Percentiles rank a stretch among this genome's conserved stretches.
Conservation (phyloP, 2,888 invertebrate genomes). For the Rosalia funebris region DNA sequence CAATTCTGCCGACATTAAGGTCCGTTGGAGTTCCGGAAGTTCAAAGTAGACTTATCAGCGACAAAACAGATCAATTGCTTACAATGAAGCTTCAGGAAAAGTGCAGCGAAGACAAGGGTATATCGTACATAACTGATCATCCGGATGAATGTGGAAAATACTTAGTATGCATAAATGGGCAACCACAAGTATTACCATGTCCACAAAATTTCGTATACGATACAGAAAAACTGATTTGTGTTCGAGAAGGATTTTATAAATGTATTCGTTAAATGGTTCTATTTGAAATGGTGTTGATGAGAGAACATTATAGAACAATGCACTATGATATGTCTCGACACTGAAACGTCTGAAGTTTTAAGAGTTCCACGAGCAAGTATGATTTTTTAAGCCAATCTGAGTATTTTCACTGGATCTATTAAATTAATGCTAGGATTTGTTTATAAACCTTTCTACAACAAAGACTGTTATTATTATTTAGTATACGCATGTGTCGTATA, state of each 20-base stretch:
- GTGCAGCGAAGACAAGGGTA: neutral
- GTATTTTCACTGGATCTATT: no score
- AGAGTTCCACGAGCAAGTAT: no score
- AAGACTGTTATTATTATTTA: no score
- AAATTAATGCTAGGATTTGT: no score
- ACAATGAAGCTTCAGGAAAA: neutral
- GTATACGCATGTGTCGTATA: no score
- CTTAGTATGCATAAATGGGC: slow-evolving; percentile 3
- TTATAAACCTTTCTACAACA: no score
- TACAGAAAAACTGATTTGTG: neutral
- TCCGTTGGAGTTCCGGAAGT: neutral
- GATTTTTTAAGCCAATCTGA: no score
- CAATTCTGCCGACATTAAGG: neutral
- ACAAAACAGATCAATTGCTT: neutral
- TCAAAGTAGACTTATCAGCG: neutral
- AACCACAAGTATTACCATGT: neutral
- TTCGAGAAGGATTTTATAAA: slow-evolving; percentile 3
- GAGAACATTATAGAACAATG: no score
- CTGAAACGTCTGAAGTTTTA: no score
- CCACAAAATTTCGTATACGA: slow-evolving; percentile 8
- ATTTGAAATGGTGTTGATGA: no score
- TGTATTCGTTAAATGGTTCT: neutral
- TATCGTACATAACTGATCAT: neutral
- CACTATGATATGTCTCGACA: no score
- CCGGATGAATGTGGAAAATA: slow-evolving; percentile 5